Conservation (phyloP, 1,140 invertebrate species). For the Zaprionus capensis region DNA sequence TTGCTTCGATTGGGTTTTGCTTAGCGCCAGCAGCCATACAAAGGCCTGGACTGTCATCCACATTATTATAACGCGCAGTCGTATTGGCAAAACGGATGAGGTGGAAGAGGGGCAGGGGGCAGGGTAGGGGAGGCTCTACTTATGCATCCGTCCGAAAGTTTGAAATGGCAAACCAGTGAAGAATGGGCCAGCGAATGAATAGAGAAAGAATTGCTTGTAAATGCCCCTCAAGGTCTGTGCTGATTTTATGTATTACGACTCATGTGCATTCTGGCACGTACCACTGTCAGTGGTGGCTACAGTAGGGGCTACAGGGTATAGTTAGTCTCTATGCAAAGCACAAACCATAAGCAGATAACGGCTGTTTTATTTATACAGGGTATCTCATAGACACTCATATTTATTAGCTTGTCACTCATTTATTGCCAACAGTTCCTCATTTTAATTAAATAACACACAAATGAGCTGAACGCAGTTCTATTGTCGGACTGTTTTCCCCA, state of each 20-base stretch:
- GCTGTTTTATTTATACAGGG: not conserved
- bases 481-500: conserved; percentile 9
- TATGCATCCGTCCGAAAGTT: conserved; percentile 55
- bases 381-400: not conserved
- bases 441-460: conserved; percentile 70
- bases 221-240: conserved; percentile 63
- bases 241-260: conserved; percentile 22
- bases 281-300: too few relatives aligned
- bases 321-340: too few relatives aligned
- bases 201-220: conserved; percentile 59
- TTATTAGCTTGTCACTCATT: conserved; percentile 27
- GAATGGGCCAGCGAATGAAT: conserved; percentile 17
- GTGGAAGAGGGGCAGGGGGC: not conserved
- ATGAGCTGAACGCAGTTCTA: conserved; percentile 9
- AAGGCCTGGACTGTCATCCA: conserved; percentile 35
- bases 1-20: conserved; percentile 1
- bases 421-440: conserved; percentile 47
- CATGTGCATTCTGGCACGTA: conserved; percentile 13
- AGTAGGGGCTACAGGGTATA: too few relatives aligned
- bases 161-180: conserved; percentile 10
- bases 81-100: not conserved
- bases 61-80: conserved; percentile 46
- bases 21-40: conserved; percentile 38
- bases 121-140: conserved; percentile 23
- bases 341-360: too few relatives aligned